A percentile compares a stretch with the other conserved stretches of the same genome.
phyloP scores from a whole-genome alignment of 1,140 invertebrate genomes.

The Fopius arisanus region DNA sequence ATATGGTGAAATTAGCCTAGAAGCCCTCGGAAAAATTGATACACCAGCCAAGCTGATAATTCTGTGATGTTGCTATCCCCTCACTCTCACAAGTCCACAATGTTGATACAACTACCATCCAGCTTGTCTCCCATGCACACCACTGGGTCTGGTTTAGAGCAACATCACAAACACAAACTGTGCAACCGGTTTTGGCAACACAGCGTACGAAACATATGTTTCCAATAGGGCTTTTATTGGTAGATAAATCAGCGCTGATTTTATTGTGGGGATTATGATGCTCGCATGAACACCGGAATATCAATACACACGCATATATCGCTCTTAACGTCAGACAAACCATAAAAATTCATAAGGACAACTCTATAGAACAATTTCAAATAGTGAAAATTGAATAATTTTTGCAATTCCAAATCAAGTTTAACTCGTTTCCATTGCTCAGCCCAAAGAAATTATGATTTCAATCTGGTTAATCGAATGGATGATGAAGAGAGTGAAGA shows the following conservation, averaged over 20 bases:
- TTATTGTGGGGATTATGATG: constrained; percentile 52
- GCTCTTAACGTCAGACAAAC: background rate
- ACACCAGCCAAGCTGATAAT: background rate
- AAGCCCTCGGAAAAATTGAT: too few relatives aligned
- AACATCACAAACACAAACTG: constrained; percentile 1
- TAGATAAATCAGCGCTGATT: constrained; percentile 54
- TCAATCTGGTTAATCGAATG: background rate
- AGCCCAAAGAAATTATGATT: background rate
- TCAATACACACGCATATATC: background rate
- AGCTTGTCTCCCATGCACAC: constrained; percentile 21
- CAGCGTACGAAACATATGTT: constrained; percentile 49
- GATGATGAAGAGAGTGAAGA: constrained; percentile 14
- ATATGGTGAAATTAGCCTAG: too few relatives aligned
- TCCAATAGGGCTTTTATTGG: constrained; percentile 55
- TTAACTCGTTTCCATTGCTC: background rate
- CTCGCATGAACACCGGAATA: constrained; percentile 37
- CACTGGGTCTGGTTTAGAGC: constrained; percentile 25
- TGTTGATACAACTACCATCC: background rate
- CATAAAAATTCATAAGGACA: background rate
- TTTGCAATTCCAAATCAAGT: background rate
- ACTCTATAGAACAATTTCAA: background rate
- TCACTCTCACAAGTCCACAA: background rate
- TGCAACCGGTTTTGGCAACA: constrained; percentile 54
- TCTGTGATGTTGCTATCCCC: background rate
- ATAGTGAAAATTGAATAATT: background rate